Evolutionary conservation across 2,113 vertebrate species (phyloP).

Genomic region (Laterallus jamaicensis): DNA sequence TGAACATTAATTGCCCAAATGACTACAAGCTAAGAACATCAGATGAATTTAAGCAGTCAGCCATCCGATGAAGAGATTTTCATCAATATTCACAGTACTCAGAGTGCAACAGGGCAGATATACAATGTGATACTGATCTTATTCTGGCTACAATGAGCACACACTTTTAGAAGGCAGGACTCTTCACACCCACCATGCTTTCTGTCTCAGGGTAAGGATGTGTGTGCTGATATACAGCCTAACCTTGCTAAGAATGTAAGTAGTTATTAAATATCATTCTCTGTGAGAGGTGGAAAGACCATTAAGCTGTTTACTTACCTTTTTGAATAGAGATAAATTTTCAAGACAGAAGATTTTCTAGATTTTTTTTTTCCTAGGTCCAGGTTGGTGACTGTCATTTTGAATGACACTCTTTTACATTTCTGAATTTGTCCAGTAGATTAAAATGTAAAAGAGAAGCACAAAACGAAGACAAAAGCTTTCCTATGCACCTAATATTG

Average conservation of each 20-base stretch:
- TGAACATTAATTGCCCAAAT: slow-evolving; percentile 46
- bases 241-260: not conserved
- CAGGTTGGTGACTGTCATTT: not conserved
- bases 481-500: not conserved
- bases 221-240: not conserved
- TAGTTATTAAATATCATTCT: not conserved
- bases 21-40: slow-evolving; percentile 1
- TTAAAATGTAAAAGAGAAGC: not conserved
- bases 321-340: not conserved
- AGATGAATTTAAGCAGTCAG: slow-evolving; percentile 59
- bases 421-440: not conserved
- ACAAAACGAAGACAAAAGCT: not conserved
- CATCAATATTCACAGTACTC: slow-evolving; percentile 46
- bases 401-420: not conserved
- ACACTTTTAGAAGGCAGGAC: not conserved
- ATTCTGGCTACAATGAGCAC: not conserved
- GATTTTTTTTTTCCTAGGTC: not conserved
- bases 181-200: not conserved
- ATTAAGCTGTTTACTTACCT: not conserved
- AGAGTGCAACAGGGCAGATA: slow-evolving; percentile 25
- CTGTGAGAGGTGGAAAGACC: not conserved
- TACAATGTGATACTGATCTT: not conserved
- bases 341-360: not conserved
- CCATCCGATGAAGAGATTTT: slow-evolving; percentile 29
- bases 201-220: not conserved